Base-by-base conservation (phyloP, 2,113 vertebrate genomes). In the Recurvirostra avosetta region DNA sequence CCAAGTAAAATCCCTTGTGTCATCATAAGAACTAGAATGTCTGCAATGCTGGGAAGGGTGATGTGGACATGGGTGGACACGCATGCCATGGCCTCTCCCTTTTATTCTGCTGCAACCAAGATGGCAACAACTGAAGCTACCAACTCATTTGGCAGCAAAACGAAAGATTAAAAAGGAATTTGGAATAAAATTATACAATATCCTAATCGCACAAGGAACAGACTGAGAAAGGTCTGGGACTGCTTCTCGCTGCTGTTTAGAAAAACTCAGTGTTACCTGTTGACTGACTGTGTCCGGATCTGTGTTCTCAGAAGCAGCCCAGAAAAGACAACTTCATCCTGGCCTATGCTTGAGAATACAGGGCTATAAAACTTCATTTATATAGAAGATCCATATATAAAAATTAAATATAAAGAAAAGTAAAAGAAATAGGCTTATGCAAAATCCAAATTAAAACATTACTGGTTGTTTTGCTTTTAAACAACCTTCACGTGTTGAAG, bases 401-500 rank as follows among this genome's bases (percentile, higher is more conserved):
- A 94, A 73, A 40, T 29, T 63, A 88, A 61, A 47, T 26, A 59
- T 5, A 49, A 85, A 72, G 22, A 71, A 71, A 73, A 72, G 56
- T 40, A 72, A 47, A 59, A 81, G 10, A 91, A 85, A 86, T 36
- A 61, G 23, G 29, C 85, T 82, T 87, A 79, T 67, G 22, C 38
- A 82, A 95, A 95, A 95, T 85, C 73, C 61, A 83, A 77, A 90
- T 70, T 55, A 86, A 97, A 97, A 86, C 62, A 70, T 76, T 79
- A 91, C 61, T 78, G 49, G 34, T 56, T 92, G 82, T 52, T 93
- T 78, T 53, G 5, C 62, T 71, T 91, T 93, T 84, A 61, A 90
- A 85, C 82, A 53, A 5, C 53, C 47, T 71, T 76, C 38, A n/a
- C 15, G 38, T 36, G 43, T 32, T 74, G 55, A 91, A 89, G 76